These are phyloP conservation scores for Canis aureus DNA, from an alignment of 2,113 vertebrate species.

Conservation along the genomic window DNA sequence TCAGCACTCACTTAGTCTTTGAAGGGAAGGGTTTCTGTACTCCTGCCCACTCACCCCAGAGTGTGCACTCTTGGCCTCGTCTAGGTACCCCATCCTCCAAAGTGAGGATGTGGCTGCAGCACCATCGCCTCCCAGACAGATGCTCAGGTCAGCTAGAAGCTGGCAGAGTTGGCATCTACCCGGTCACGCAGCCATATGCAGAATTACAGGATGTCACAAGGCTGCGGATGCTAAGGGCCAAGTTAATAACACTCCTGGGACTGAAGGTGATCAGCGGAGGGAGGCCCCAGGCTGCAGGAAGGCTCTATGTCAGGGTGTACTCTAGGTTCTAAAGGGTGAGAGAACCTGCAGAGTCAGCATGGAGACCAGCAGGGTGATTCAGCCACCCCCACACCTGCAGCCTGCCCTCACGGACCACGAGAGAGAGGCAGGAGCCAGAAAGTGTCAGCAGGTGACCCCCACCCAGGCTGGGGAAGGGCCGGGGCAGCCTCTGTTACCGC, in stretches of 20 bases:
- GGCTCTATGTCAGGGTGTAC: neutral
- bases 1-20: neutral
- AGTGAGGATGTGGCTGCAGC: neutral
- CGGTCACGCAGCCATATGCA: neutral
- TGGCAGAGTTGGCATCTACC: neutral
- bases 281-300: neutral
- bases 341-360: neutral
- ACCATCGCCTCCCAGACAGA: neutral
- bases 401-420: neutral
- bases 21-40: neutral
- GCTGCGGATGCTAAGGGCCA: neutral
- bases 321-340: neutral
- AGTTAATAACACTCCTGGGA: rapidly evolving
- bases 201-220: rapidly evolving
- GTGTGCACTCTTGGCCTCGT: neutral
- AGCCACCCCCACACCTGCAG: neutral
- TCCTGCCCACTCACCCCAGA: rapidly evolving
- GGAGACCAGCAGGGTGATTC: neutral
- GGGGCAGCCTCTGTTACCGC: neutral
- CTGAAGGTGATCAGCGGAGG: neutral
- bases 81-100: neutral
- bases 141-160: neutral
- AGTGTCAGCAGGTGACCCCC: neutral
- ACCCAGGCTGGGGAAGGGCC: neutral
- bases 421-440: neutral